Conservation (phyloP, 2,888 invertebrate genomes). For the Crocallis elinguaria region DNA sequence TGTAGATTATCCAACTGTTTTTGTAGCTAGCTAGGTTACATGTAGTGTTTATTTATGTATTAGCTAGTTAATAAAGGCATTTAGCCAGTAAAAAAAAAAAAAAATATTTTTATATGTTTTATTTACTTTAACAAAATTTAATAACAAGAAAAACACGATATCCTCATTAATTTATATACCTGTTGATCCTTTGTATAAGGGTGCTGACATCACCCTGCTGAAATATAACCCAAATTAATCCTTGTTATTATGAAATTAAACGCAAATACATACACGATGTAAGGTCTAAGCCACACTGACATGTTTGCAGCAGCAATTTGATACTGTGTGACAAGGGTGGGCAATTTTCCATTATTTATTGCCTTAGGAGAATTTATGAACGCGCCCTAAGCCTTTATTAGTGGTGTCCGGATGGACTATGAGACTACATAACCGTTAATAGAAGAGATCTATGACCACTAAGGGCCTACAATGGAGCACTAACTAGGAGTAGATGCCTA, state of each 20-base stretch:
- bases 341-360: conserved; percentile 78
- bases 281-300: conserved; percentile 44
- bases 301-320: conserved; percentile 63
- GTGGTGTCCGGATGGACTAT: conserved; percentile 42
- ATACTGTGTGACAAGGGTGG: conserved; percentile 72
- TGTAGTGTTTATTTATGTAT: no score
- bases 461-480: no score
- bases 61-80: no score
- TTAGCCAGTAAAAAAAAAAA: no score
- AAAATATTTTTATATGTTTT: no score
- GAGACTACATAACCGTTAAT: conserved; percentile 23
- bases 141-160: not conserved
- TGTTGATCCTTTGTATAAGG: conserved; percentile 31
- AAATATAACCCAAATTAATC: conserved; percentile 34
- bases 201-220: conserved; percentile 8
- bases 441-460: conserved; percentile 9
- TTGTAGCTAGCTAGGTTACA: no score
- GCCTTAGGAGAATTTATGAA: conserved; percentile 66
- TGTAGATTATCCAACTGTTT: no score
- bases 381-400: conserved; percentile 62
- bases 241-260: conserved; percentile 34
- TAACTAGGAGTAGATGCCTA: no score
- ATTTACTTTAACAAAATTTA: not conserved
- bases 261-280: conserved; percentile 27
- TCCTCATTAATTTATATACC: conserved; percentile 19